Percentiles rank a stretch among this genome's conserved stretches.
These are phyloP conservation scores for Caradrina kadenii DNA, from an alignment of 2,888 invertebrate genomes.

Conservation along the genomic window DNA sequence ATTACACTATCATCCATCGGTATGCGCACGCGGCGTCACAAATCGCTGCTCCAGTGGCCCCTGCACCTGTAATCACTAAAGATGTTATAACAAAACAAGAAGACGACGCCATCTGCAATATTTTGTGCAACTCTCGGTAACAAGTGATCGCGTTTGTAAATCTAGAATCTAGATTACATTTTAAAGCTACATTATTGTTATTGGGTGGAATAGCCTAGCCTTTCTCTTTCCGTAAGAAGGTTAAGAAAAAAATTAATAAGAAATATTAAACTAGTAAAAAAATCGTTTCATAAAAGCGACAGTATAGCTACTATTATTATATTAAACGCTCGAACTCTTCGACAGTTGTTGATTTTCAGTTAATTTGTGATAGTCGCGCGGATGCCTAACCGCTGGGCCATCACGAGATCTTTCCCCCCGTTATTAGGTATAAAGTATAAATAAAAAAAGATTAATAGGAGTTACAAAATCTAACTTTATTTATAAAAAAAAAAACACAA, in stretches of 20 bases:
- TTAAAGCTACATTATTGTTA: constrained; percentile 8
- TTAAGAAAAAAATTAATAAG: neutral
- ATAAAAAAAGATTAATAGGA: constrained; percentile 51
- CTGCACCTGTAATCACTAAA: constrained; percentile 46
- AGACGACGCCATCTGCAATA: constrained; percentile 40
- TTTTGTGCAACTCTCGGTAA: constrained; percentile 54
- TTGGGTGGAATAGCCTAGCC: constrained; percentile 11
- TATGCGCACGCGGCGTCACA: neutral
- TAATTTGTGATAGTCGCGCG: no score
- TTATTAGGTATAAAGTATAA: constrained; percentile 13
- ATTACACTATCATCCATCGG: neutral
- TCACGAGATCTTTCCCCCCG: no score
- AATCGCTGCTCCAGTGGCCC: constrained; percentile 53
- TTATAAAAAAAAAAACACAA: constrained; percentile 63
- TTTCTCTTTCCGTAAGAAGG: constrained; percentile 42
- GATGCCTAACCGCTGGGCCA: no score
- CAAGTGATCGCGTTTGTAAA: constrained; percentile 36
- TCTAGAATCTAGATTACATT: constrained; percentile 50
- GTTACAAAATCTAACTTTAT: constrained; percentile 74
- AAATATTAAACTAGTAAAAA: neutral
- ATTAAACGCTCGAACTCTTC: no score
- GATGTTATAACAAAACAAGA: constrained; percentile 46
- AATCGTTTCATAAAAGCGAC: neutral
- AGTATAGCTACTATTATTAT: no score
- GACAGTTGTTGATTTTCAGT: no score